These are phyloP conservation scores for Leptopilina boulardi DNA, from an alignment of 1,140 invertebrate genomes.

Conservation along the genomic window DNA sequence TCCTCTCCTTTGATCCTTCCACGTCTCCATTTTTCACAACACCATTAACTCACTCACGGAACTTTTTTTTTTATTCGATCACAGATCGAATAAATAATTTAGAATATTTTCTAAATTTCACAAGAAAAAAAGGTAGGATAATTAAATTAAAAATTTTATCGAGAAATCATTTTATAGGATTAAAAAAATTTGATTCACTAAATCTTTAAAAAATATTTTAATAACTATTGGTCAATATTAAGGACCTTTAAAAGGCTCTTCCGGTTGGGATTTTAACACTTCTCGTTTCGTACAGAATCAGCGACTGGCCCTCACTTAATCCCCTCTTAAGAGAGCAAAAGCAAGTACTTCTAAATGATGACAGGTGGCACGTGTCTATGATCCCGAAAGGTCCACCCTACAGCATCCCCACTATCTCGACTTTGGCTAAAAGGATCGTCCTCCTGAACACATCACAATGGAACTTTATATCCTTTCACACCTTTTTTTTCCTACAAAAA, in stretches of 20 bases:
- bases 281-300: constrained; percentile 34
- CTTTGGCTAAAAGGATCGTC: constrained; percentile 54
- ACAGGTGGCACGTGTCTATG: constrained; percentile 64
- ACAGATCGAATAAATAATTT: no score
- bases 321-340: constrained; percentile 55
- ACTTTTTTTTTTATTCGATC: background rate
- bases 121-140: no score
- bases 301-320: constrained; percentile 53
- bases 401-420: constrained; percentile 53
- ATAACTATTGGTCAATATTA: background rate
- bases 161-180: no score
- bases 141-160: no score
- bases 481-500: background rate
- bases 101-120: no score
- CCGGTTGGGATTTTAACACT: background rate
- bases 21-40: constrained; percentile 47
- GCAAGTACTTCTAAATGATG: constrained; percentile 61
- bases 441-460: constrained; percentile 12
- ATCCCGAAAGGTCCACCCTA: constrained; percentile 60
- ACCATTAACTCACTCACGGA: background rate
- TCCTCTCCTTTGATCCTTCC: constrained; percentile 44
- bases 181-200: no score
- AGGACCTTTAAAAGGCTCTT: background rate
- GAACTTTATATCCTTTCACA: background rate
- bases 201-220: no score